Percentiles rank a stretch among this genome's conserved stretches.
These are phyloP conservation scores for Callosobruchus maculatus DNA, from an alignment of 2,888 invertebrate genomes.

Conservation along the genomic window DNA sequence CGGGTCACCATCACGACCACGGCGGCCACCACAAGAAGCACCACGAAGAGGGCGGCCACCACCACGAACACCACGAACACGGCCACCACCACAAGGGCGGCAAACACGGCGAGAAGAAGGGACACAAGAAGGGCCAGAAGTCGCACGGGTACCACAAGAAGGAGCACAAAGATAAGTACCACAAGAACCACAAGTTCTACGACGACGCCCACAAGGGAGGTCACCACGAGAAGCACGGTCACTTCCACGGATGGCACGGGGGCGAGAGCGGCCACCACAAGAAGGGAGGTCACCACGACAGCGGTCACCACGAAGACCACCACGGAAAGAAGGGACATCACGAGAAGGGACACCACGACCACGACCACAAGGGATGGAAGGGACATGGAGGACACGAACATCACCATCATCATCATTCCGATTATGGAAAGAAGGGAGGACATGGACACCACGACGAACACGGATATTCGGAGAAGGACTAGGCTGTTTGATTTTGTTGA, in stretches of 20 bases:
- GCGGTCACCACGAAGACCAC: constrained; percentile 74
- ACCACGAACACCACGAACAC: constrained; percentile 73
- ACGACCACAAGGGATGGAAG: constrained; percentile 79
- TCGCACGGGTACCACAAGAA: constrained; percentile 82
- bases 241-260: constrained; percentile 74
- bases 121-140: constrained; percentile 81
- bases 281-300: constrained; percentile 76
- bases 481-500: background rate
- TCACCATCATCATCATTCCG: constrained; percentile 72
- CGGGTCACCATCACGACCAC: constrained; percentile 72
- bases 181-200: constrained; percentile 85
- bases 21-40: constrained; percentile 79
- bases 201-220: constrained; percentile 84
- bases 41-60: constrained; percentile 71
- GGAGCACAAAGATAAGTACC: constrained; percentile 82
- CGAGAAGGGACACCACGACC: constrained; percentile 79
- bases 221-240: constrained; percentile 77
- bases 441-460: constrained; percentile 74
- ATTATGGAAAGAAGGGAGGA: constrained; percentile 75
- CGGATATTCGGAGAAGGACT: constrained; percentile 51
- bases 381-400: constrained; percentile 76
- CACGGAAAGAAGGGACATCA: constrained; percentile 81
- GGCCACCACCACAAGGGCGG: constrained; percentile 76
- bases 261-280: constrained; percentile 77
- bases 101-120: constrained; percentile 77